Base-by-base conservation (phyloP, 2,888 invertebrate genomes). In the Noctua fimbriata region DNA sequence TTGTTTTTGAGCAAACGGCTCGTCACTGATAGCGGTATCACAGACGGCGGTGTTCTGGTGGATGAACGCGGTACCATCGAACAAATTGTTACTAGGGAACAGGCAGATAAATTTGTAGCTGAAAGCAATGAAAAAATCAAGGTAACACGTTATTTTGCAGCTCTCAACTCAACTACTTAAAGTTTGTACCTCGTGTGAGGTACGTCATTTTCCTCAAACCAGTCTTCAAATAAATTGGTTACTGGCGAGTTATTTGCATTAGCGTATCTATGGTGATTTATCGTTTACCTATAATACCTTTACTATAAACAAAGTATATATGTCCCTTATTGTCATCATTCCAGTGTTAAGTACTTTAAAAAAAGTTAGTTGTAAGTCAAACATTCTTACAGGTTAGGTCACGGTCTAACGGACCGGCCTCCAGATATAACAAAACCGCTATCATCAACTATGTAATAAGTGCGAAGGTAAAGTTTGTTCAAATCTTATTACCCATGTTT, bases 11-110 rank as follows among this genome's bases (percentile, higher is more conserved):
- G 97, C 87, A 93, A 90, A 84, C 94, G 93, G 77, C 95, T 98
- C 58, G 97, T 97, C 73, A 95, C 97, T 72, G 96, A 97, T 84
- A 93, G 95, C 78, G 94, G 94, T 69, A 95, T 97, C 72, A 90
- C 96, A 28, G 96, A 97, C 82, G 98, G 98, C 66, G 97, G 97
- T 47, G 97, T 98, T 83, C 92, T 98, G 58, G 97, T 98, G 41
- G 93, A 97, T 74, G 94, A 96, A 81, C 94, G 97, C 90, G 98
- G 98, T 28, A 96, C 96, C 87, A 98, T 98, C 86, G 93, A 96
- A 84, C 93, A 95, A 88, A 93, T 98, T 58, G 90, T 98, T 7
- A 95, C 93, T 58, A 95, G 95, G 66, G 90, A 94, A 18, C 95
- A 97, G 88, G 96, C 96, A 76, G 94, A 97, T 32, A 94, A 95